A percentile compares a stretch with the other conserved stretches of the same genome.
Conservation (phyloP, 2,888 invertebrate species). For the Oligia latruncula region DNA sequence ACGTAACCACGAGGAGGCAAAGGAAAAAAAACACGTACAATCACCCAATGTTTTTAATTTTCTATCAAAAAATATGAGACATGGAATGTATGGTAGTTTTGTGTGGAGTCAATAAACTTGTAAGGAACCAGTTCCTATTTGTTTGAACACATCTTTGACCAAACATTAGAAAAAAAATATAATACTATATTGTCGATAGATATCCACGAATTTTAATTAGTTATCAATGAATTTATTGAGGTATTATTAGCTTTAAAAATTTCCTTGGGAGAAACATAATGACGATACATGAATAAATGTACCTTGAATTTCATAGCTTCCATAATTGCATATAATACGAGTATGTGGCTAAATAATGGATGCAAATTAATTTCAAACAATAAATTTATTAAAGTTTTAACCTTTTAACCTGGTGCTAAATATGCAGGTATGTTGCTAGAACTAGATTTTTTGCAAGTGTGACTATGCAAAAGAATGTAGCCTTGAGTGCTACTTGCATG, state of each 20-base stretch:
- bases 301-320: not conserved
- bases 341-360: not conserved
- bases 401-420: constrained; percentile 37
- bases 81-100: constrained; percentile 79
- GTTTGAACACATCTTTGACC: constrained; percentile 85
- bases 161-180: constrained; percentile 71
- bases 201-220: constrained; percentile 59
- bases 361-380: constrained; percentile 30
- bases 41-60: constrained; percentile 69
- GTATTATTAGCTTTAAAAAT: constrained; percentile 15
- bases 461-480: constrained; percentile 23
- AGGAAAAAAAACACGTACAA: constrained; percentile 55
- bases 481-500: constrained; percentile 44
- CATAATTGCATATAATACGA: not conserved
- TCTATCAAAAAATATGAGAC: constrained; percentile 71
- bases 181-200: constrained; percentile 63
- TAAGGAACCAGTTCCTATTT: constrained; percentile 85
- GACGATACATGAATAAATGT: not conserved
- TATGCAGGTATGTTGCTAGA: constrained; percentile 40
- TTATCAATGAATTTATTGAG: constrained; percentile 54
- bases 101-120: constrained; percentile 88
- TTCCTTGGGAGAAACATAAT: not conserved
- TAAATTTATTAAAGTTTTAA: constrained; percentile 26
- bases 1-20: constrained; percentile 38
- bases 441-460: constrained; percentile 19